A percentile compares a stretch with the other conserved stretches of the same genome.
Conservation (phyloP, 2,113 vertebrate genomes). For the Esox niger region DNA sequence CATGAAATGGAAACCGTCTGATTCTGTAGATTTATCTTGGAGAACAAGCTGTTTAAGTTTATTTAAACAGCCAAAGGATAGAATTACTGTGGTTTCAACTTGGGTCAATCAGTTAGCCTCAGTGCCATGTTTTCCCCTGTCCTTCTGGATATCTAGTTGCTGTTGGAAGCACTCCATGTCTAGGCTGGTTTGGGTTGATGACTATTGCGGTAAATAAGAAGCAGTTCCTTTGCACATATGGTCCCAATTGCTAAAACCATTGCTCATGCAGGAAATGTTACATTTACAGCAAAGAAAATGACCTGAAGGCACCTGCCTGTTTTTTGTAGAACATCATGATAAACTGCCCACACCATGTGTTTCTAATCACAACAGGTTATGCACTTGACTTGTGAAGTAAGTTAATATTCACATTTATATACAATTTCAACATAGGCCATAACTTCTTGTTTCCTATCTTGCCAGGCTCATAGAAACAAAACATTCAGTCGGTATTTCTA, state of each 20-base stretch:
- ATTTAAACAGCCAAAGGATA: constrained; percentile 9
- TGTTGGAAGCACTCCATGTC: constrained; percentile 39
- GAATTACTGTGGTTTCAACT: constrained; percentile 36
- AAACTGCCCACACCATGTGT: constrained; percentile 26
- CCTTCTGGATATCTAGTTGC: constrained; percentile 28
- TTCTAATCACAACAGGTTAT: constrained; percentile 23
- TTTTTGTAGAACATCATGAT: constrained; percentile 50
- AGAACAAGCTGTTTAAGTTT: background rate
- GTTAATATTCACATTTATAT: no score
- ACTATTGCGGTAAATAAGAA: constrained; percentile 60
- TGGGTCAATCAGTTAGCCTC: constrained; percentile 39
- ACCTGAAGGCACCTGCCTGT: constrained; percentile 60
- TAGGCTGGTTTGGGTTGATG: constrained; percentile 50
- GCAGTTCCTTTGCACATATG: constrained; percentile 65
- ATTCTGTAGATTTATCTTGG: background rate
- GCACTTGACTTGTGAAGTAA: constrained; percentile 1
- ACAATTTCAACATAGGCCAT: no score
- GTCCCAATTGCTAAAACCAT: constrained; percentile 56
- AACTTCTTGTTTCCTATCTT: background rate
- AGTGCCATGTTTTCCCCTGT: constrained; percentile 16
- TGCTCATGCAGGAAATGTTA: constrained; percentile 62
- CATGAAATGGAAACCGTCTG: no score
- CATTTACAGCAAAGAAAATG: constrained; percentile 49
- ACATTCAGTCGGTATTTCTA: background rate
- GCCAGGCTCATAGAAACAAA: background rate